phyloP scores from a whole-genome alignment of 2,797 vertebrate genomes.

The Halcyon smyrnensis region DNA sequence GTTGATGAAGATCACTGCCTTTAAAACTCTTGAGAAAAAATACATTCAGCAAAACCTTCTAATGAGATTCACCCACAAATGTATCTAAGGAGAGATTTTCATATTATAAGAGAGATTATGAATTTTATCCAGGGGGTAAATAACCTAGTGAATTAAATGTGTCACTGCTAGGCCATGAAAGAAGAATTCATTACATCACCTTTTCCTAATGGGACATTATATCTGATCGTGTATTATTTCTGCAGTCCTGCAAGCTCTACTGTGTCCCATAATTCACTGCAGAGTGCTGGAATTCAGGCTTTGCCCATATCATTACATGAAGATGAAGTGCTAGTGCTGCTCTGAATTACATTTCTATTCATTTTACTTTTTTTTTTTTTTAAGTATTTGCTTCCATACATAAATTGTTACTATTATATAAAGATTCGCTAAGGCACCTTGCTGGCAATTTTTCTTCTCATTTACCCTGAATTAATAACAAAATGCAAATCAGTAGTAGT shows the following conservation, averaged over 20 bases:
- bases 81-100: constrained; percentile 48
- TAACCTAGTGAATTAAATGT: constrained; percentile 75
- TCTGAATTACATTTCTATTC: constrained; percentile 57
- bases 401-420: constrained; percentile 55
- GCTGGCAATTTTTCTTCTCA: constrained; percentile 31
- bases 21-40: neutral
- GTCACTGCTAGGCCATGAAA: constrained; percentile 75
- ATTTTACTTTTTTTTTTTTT: constrained; percentile 48
- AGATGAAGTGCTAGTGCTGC: constrained; percentile 45
- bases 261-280: constrained; percentile 62
- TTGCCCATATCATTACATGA: constrained; percentile 40
- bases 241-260: constrained; percentile 47
- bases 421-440: constrained; percentile 1
- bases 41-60: constrained; percentile 35
- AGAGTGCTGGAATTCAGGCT: constrained; percentile 46
- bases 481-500: constrained; percentile 55
- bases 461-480: constrained; percentile 60
- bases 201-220: constrained; percentile 76
- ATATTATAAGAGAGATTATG: constrained; percentile 52
- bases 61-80: constrained; percentile 24
- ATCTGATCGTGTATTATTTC: constrained; percentile 51
- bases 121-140: constrained; percentile 74
- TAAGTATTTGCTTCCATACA: constrained; percentile 35
- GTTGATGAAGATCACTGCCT: neutral
- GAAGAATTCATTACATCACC: constrained; percentile 75